Base-by-base conservation (phyloP, 2,113 vertebrate genomes). In the Sylvietta virens region DNA sequence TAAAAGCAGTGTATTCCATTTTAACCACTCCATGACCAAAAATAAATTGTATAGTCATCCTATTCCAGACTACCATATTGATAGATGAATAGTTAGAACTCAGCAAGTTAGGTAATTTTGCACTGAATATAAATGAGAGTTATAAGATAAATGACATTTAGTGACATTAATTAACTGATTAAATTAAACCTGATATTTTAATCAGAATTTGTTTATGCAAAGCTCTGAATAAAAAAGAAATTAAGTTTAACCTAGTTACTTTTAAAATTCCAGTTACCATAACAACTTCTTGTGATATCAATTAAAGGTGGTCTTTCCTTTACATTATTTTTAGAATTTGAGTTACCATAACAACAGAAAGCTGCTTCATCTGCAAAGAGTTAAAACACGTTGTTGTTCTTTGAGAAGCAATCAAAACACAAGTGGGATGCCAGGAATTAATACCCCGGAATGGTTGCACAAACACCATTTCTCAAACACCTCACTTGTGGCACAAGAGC, bases 131-230 rank as follows among this genome's bases (percentile, higher is more conserved):
- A 97, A 98, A 98, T 98, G 98, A 98, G 97, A 98, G 28, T 97
- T 98, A 92, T 90, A 97, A 98, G 97, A 98, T 98, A 98, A 98
- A 98, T 98, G 98, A 98, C 98, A 98, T 98, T 98, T 98, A 97
- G 97, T 98, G 98, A 98, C 98, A 98, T 98, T 98, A 98, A 98
- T 98, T 98, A 98, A 98, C 98, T 98, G 98, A 98, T 98, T 98
- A 98, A 98, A 98, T 98, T 98, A 98, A 98, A 98, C 97, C 97
- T 98, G 98, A 98, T 98, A 98, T 98, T 98, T 98, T 98, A 98
- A 98, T 98, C 98, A 98, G 97, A 98, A 98, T 98, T 98, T 98
- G 98, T 98, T 98, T 98, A 98, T 98, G 96, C 92, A 97, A 95
- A 97, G 96, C 97, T 98, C 96, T 97, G 96, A 97, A 97, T 98